Conservation (phyloP, 2,888 invertebrate species). For the Chymomyza caudatula region DNA sequence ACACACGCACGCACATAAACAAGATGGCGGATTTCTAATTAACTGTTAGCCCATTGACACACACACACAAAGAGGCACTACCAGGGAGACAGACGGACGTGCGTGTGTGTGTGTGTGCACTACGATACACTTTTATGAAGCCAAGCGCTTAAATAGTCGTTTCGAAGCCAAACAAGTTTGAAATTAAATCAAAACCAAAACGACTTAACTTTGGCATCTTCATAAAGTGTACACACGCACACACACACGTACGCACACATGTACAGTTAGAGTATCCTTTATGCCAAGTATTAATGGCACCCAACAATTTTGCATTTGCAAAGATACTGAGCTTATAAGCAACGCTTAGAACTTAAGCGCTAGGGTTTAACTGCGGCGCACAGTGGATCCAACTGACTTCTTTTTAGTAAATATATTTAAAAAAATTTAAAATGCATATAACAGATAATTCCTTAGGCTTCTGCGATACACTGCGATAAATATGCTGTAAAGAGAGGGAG, state of each 20-base stretch:
- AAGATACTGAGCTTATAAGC: not conserved
- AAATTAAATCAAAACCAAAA: conserved; percentile 5
- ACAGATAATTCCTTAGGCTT: too few species aligned
- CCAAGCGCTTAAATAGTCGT: not conserved
- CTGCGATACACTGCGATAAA: too few species aligned
- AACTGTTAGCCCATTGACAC: conserved; percentile 30
- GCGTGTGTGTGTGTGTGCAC: too few species aligned
- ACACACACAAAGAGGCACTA: conserved; percentile 5
- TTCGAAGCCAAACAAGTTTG: not conserved
- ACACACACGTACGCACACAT: not conserved
- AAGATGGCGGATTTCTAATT: conserved; percentile 37
- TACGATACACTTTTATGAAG: not conserved
- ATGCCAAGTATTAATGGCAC: not conserved
- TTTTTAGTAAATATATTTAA: too few species aligned
- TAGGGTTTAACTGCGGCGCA: not conserved
- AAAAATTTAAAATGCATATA: too few species aligned
- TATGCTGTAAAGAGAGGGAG: too few species aligned
- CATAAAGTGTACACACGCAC: not conserved
- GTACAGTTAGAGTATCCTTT: not conserved
- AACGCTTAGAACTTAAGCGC: not conserved
- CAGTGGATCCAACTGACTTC: too few species aligned
- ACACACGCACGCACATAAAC: not conserved
- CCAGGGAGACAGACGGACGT: not conserved
- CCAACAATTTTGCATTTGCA: not conserved
- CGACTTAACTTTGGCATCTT: not conserved